Percentiles rank a stretch among this genome's conserved stretches.
Evolutionary conservation across 2,113 vertebrate species (phyloP).

Genomic region (Sebastes schlegelii): DNA sequence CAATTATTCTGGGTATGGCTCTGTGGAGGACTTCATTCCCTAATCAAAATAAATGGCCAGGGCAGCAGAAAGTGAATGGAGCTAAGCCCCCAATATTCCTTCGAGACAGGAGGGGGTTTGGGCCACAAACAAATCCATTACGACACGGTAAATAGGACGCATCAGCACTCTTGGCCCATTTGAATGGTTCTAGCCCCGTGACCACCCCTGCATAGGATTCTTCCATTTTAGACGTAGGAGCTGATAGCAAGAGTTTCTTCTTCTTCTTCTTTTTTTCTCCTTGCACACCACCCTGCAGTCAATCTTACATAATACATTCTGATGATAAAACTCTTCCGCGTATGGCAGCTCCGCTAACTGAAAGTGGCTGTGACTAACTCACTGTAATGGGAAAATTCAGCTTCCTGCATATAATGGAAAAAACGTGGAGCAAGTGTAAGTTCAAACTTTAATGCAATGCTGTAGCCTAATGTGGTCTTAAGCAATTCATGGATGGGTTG

Average conservation of each 20-base stretch:
- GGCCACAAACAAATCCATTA: constrained; percentile 85
- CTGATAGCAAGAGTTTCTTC: constrained; percentile 51
- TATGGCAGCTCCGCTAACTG: constrained; percentile 51
- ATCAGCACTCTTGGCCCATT: constrained; percentile 81
- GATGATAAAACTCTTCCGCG: constrained; percentile 65
- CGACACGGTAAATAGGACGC: constrained; percentile 70
- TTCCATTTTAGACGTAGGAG: constrained; percentile 60
- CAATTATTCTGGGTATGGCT: constrained; percentile 80
- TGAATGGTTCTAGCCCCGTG: constrained; percentile 73
- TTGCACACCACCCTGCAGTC: constrained; percentile 55
- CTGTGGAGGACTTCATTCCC: constrained; percentile 81
- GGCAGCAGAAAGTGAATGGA: constrained; percentile 83
- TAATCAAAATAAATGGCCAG: constrained; percentile 88
- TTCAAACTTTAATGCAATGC: constrained; percentile 67
- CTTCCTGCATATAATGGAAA: constrained; percentile 60
- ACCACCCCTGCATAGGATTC: constrained; percentile 61
- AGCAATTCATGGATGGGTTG: constrained; percentile 58
- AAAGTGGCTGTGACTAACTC: constrained; percentile 79
- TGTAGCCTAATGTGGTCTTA: constrained; percentile 66
- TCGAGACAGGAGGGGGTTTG: constrained; percentile 61
- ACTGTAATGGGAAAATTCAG: constrained; percentile 77
- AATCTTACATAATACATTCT: constrained; percentile 75
- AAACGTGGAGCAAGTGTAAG: constrained; percentile 55
- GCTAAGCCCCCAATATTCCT: constrained; percentile 77
- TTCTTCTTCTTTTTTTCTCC: background rate